Base-by-base conservation (phyloP, 2,113 vertebrate genomes). In the Eclectus roratus region DNA sequence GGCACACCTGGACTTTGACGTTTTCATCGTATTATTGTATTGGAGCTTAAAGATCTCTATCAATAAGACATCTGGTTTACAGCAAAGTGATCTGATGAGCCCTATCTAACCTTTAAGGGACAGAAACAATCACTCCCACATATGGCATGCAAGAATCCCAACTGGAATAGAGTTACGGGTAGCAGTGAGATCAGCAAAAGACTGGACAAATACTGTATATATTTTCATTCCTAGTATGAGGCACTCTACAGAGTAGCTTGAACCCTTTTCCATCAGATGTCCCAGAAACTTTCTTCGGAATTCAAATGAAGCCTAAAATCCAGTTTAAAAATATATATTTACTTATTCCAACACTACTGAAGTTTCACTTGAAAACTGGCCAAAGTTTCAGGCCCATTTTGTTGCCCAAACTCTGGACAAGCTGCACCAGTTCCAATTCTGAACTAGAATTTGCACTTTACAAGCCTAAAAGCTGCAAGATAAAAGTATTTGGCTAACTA, bases 391-490 rank as follows among this genome's bases (percentile, higher is more conserved):
- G 43, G 17, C 13, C 5, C 8, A 11, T 47, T 90, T 90, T 27
- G 43, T 52, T 77, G 31, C 15, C 64, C 17, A 7, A 24, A 27
- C 28, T 64, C 23, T 23, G 6, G 37, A 17, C 4, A 7, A 65
- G 49, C 17, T 37, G 7, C 3, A 8, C 0, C 2, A 56, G 14
- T 27, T 43, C 35, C 39, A 70, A 1, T 27, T 63, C 39, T 55
- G 20, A 71, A 43, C 31, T 10, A 81, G 14, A 64, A 56, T 33
- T 76, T 12, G 5, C 27, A 76, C 19, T 84, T 79, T 39, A 41
- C 25, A 55, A 60, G 25, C 14, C 17, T 50, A 29, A 63, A 31
- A 13, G 19, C 16, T 47, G 29, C 29, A 69, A 85, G 10, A 47
- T 20, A 17, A 28, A 80, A 69, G 39, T 2, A 61, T 58, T 73